Percentiles rank a stretch among this genome's conserved stretches.
These are phyloP conservation scores for Eupithecia dodoneata DNA, from an alignment of 2,888 invertebrate genomes.

Conservation along the genomic window DNA sequence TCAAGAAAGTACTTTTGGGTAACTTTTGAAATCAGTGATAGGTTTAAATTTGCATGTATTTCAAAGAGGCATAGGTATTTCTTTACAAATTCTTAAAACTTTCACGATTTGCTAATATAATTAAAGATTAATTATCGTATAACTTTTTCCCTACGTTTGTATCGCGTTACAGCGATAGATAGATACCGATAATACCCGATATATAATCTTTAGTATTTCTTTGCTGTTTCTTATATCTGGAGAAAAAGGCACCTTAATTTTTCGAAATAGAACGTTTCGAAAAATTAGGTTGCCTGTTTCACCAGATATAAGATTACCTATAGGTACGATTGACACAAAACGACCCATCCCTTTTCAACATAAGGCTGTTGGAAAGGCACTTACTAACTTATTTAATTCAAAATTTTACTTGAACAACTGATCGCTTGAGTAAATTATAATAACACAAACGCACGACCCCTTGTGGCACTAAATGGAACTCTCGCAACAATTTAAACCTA, in stretches of 20 bases:
- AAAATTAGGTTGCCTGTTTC: neutral
- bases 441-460: neutral
- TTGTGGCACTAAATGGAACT: constrained; percentile 21
- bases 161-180: no score
- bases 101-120: no score
- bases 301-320: neutral
- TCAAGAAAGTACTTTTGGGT: neutral
- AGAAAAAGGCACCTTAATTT: no score
- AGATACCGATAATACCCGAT: no score
- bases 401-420: neutral
- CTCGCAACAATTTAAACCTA: constrained; percentile 28
- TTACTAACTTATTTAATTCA: neutral
- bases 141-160: no score
- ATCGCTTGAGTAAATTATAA: neutral
- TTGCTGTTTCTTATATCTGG: no score
- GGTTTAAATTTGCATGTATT: neutral
- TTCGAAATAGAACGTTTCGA: no score
- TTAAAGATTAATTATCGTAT: no score
- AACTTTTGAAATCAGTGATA: neutral
- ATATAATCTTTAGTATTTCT: neutral
- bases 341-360: neutral
- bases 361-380: neutral
- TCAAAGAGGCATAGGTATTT: neutral
- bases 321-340: no score
- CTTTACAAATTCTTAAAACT: no score